These are phyloP conservation scores for Pharmacophagus antenor DNA, from an alignment of 2,888 invertebrate species.

Conservation along the genomic window DNA sequence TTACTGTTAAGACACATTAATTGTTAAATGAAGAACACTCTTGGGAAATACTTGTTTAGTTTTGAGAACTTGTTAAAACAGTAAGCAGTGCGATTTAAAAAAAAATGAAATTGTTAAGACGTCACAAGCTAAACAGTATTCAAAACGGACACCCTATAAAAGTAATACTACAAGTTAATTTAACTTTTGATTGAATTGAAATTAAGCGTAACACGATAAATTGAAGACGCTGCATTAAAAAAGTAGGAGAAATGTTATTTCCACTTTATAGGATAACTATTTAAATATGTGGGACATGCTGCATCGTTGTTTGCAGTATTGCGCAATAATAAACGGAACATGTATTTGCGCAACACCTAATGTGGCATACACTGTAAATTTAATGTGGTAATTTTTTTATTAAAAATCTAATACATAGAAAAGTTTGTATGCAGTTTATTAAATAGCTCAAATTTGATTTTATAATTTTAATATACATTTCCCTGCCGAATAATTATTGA, in stretches of 20 bases:
- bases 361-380: not conserved
- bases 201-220: slow-evolving; percentile 7
- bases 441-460: too few species aligned
- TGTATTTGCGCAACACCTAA: slow-evolving; percentile 9
- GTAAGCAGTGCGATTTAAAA: too few species aligned
- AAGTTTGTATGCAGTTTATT: too few species aligned
- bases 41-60: too few species aligned
- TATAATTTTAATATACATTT: too few species aligned
- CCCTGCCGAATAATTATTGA: too few species aligned
- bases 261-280: not conserved
- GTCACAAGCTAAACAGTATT: not conserved
- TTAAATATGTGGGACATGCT: slow-evolving; percentile 6
- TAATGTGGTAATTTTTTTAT: not conserved
- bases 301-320: slow-evolving; percentile 8
- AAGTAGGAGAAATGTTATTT: slow-evolving; percentile 8
- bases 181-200: too few species aligned
- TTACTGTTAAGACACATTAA: too few species aligned
- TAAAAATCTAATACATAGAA: not conserved
- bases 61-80: too few species aligned
- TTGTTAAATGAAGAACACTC: too few species aligned
- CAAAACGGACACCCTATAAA: not conserved
- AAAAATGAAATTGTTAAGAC: too few species aligned
- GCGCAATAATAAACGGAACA: slow-evolving; percentile 11
- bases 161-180: too few species aligned
- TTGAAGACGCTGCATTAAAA: not conserved